phyloP scores from a whole-genome alignment of 2,888 invertebrate genomes.

The Leptinotarsa tumamoca region DNA sequence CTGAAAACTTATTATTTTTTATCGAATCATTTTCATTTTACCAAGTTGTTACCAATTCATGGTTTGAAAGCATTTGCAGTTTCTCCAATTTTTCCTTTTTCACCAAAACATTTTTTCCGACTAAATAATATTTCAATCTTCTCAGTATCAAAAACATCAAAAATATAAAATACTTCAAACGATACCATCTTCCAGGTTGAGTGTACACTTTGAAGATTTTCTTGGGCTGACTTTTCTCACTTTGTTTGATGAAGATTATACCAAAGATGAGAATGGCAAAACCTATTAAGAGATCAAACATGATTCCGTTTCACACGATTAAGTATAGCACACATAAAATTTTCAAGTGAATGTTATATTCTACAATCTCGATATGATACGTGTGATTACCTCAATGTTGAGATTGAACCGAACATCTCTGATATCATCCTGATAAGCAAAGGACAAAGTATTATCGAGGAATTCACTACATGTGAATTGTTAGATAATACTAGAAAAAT shows the following conservation, averaged over 20 bases:
- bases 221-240: conserved; percentile 62
- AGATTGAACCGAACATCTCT: neutral
- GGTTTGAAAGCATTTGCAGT: conserved; percentile 71
- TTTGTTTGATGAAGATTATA: conserved; percentile 29
- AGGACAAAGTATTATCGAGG: neutral
- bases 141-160: conserved; percentile 69
- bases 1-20: conserved; percentile 58
- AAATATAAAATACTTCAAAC: conserved; percentile 72
- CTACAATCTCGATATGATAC: neutral
- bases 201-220: conserved; percentile 73
- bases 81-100: conserved; percentile 70
- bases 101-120: conserved; percentile 53
- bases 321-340: neutral
- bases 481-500: too few species aligned
- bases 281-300: neutral
- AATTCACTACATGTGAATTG: neutral
- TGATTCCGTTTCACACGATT: neutral
- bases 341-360: neutral
- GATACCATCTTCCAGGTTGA: conserved; percentile 74
- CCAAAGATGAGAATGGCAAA: conserved; percentile 29
- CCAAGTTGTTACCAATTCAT: conserved; percentile 67
- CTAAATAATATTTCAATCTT: conserved; percentile 67
- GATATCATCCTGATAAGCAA: neutral
- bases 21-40: neutral
- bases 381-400: neutral